phyloP scores from a whole-genome alignment of 2,797 vertebrate genomes.

The Myotis planiceps region DNA sequence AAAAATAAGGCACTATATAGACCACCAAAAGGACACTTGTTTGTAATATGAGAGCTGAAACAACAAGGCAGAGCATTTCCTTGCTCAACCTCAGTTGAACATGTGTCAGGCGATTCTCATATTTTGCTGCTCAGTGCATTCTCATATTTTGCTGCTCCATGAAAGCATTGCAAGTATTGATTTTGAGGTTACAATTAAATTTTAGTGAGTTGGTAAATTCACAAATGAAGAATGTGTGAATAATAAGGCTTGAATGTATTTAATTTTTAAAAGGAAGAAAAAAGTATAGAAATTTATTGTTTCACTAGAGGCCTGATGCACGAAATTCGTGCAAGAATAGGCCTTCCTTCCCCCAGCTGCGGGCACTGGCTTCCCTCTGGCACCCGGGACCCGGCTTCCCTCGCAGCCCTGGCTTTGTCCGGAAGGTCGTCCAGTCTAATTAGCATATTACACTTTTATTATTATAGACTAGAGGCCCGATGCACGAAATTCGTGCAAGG shows the following conservation, averaged over 20 bases:
- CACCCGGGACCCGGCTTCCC: too few species aligned
- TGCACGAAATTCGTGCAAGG: too few species aligned
- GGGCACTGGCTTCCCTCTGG: too few species aligned
- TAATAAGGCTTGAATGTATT: not conserved
- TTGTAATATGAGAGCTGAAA: not conserved
- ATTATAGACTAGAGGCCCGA: too few species aligned
- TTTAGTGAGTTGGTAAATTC: not conserved
- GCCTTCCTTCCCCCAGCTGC: too few species aligned
- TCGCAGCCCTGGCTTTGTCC: too few species aligned
- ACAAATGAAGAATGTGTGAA: not conserved
- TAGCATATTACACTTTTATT: too few species aligned
- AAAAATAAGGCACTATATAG: not conserved
- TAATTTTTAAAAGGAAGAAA: conserved; percentile 1
- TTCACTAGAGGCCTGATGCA: not conserved
- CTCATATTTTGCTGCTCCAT: not conserved
- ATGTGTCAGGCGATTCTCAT: not conserved
- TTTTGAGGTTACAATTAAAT: not conserved
- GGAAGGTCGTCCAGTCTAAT: too few species aligned
- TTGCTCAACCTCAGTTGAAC: not conserved
- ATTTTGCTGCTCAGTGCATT: not conserved
- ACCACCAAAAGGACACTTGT: not conserved
- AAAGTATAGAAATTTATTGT: not conserved
- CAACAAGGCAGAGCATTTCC: not conserved
- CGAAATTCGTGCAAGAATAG: too few species aligned
- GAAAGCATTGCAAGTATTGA: not conserved